A percentile compares a stretch with the other conserved stretches of the same genome.
These are phyloP conservation scores for Sarcoramphus papa DNA, from an alignment of 2,797 vertebrate genomes.

Conservation along the genomic window DNA sequence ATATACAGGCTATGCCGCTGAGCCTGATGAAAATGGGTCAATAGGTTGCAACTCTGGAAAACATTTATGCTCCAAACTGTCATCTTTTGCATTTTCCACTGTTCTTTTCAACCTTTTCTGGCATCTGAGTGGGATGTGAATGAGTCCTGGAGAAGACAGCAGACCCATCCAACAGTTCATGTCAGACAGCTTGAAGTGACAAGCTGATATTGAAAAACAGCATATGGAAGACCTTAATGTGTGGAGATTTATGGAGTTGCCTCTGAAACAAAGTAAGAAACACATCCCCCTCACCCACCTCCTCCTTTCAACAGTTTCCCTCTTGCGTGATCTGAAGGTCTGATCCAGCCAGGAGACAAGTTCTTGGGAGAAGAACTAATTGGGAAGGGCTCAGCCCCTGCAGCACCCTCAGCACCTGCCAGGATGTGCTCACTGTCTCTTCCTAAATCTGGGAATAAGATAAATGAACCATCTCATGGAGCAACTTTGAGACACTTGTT, in stretches of 20 bases:
- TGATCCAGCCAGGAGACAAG: not conserved
- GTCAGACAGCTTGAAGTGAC: not conserved
- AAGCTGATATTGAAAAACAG: not conserved
- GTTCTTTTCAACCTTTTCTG: not conserved
- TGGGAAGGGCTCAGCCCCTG: not conserved
- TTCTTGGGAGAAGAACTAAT: not conserved
- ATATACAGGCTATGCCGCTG: not conserved
- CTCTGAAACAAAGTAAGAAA: slow-evolving; percentile 1
- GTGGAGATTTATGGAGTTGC: not conserved
- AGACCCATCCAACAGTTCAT: not conserved
- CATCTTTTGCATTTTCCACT: not conserved
- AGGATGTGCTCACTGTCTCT: not conserved
- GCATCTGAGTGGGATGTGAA: not conserved
- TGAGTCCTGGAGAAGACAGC: not conserved
- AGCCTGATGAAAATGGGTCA: not conserved
- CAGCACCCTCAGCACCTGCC: not conserved
- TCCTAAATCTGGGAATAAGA: not conserved
- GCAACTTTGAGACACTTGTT: not conserved
- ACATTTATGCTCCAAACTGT: not conserved
- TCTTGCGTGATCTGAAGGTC: not conserved
- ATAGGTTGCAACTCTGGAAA: not conserved
- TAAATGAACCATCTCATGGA: not conserved
- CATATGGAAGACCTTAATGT: slow-evolving; percentile 5
- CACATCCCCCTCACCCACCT: not conserved
- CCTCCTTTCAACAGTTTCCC: slow-evolving; percentile 20